These are phyloP conservation scores for Stenoptilia bipunctidactyla DNA, from an alignment of 2,888 invertebrate species.

Conservation along the genomic window DNA sequence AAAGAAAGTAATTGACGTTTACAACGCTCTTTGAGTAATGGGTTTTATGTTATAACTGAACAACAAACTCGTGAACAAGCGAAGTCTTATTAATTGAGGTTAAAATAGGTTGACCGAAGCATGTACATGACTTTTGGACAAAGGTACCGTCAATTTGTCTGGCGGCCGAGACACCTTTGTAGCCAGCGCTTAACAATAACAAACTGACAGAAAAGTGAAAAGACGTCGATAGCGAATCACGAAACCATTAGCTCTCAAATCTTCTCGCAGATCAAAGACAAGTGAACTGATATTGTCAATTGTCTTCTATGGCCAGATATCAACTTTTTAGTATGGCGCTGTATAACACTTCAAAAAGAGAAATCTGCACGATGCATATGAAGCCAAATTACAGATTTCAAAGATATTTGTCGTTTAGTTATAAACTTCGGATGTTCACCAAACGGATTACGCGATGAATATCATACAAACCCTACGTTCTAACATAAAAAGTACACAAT, in stretches of 20 bases:
- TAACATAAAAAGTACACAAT: constrained; percentile 18
- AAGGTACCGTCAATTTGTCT: constrained; percentile 44
- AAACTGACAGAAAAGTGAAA: too few species aligned
- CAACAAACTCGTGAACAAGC: constrained; percentile 44
- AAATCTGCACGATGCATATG: too few species aligned
- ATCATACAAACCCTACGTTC: constrained; percentile 4
- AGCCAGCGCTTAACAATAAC: too few species aligned
- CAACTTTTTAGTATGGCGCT: too few species aligned
- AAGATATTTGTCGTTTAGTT: too few species aligned
- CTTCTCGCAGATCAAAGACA: too few species aligned
- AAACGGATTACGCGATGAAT: background rate
- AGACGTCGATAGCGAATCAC: too few species aligned
- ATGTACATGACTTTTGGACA: constrained; percentile 44
- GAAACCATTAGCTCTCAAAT: background rate
- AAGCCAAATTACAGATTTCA: too few species aligned
- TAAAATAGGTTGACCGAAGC: constrained; percentile 39
- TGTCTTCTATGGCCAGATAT: too few species aligned
- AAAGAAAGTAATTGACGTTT: constrained; percentile 48
- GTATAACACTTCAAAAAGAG: too few species aligned
- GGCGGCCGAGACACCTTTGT: constrained; percentile 13
- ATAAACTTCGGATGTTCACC: constrained; percentile 13
- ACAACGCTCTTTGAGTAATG: constrained; percentile 48
- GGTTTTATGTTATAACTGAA: constrained; percentile 47
- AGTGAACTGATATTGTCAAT: too few species aligned
- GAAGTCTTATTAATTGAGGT: constrained; percentile 42